Base-by-base conservation (phyloP, 64 coral and sea anemone species). In the Pachyseris speciosa region DNA sequence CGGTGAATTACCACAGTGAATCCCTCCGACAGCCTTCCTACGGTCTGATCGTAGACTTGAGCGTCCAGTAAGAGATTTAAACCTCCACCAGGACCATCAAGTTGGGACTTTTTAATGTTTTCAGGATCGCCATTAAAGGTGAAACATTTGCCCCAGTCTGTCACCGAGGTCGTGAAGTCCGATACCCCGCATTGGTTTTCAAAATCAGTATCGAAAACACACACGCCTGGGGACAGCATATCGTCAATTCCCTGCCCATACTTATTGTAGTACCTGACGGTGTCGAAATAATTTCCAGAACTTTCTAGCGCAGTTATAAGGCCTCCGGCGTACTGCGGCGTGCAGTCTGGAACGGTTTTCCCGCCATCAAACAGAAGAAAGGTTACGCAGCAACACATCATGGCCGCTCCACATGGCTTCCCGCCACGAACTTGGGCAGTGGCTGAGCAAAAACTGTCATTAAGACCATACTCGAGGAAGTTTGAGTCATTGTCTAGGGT, bases 361-460 rank as follows among this genome's bases (percentile, higher is more conserved):
- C 27, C 25, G 16, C 84, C 84, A 36, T 48, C 15, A 37, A 88
- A 81, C 3, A 58, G 0, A 40, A 81, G 4, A n/a, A 61, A 42
- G 11, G 13, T 57, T 41, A 81, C 37, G 38, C 84, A 96, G 10
- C 88, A 91, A 72, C 94, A 96, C 22, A 92, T 39, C 51, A 96
- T 85, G 52, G 94, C 89, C 5, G 91, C 65, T 6, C 94, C 94
- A 83, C 94, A 96, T 11, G 94, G 89, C 0, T 26, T 72, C 17
- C 77, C 89, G 0, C 59, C 68, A 71, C 94, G 90, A 8, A 92
- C 84, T 15, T 39, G 41, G 5, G 89, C 89, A 15, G 94, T 96
- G 8, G 84, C 84, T 44, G 39, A 57, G 60, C 94, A 96, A 17
- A 90, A 84, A 22, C 89, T 96, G 55, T 92, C 73, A 20, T 96